These are phyloP conservation scores for Actinostola sp. DNA, from an alignment of 92 coral and sea anemone genomes.

Conservation along the genomic window DNA sequence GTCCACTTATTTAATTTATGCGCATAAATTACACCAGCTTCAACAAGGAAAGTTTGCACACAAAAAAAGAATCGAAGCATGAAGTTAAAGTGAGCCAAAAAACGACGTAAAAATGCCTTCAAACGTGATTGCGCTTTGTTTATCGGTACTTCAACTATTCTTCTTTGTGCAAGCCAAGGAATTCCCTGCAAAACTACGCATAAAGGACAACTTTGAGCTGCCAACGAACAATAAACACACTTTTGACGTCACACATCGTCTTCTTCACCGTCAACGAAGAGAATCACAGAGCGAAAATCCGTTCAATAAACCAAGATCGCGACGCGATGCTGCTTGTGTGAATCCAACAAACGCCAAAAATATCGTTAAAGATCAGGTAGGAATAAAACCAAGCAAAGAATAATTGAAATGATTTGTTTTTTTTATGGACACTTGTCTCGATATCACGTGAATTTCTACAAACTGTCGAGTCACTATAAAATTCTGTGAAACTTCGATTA, in stretches of 20 bases:
- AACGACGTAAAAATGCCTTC: constrained; percentile 1
- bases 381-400: background rate
- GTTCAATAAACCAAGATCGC: constrained; percentile 14
- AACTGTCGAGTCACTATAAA: background rate
- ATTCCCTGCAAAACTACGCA: background rate
- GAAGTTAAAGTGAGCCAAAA: background rate
- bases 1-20: no score
- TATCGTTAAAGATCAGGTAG: background rate
- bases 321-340: constrained; percentile 8
- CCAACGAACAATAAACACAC: constrained; percentile 1
- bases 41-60: no score
- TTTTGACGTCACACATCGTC: background rate
- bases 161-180: constrained; percentile 1
- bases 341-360: constrained; percentile 4
- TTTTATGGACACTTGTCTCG: background rate
- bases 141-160: constrained; percentile 10
- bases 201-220: constrained; percentile 23
- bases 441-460: background rate
- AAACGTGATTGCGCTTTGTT: constrained; percentile 7
- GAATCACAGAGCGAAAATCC: background rate
- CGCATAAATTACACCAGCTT: no score
- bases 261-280: background rate
- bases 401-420: background rate
- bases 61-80: no score
- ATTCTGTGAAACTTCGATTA: background rate